Percentiles rank a stretch among this genome's conserved stretches.
phyloP scores from a whole-genome alignment of 2,888 invertebrate genomes.

The Pterobdella sp. region DNA sequence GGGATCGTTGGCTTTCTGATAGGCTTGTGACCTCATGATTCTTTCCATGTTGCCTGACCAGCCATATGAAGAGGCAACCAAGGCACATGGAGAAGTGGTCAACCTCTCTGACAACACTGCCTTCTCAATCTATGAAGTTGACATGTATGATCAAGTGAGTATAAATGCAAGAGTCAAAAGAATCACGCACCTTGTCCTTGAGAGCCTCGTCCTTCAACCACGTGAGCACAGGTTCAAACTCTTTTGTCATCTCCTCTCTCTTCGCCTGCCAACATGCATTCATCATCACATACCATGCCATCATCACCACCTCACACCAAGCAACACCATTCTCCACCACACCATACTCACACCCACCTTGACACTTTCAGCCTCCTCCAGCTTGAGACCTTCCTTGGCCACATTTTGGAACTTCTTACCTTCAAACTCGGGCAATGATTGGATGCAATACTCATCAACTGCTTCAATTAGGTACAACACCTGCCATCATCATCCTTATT shows the following conservation, averaged over 20 bases:
- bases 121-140: conserved; percentile 59
- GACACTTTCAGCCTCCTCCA: conserved; percentile 63
- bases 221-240: conserved; percentile 78
- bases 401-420: conserved; percentile 95
- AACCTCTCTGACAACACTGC: conserved; percentile 78
- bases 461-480: conserved; percentile 88
- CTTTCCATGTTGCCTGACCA: conserved; percentile 99
- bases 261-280: conserved; percentile 51
- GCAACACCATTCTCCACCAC: too few species aligned
- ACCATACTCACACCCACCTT: conserved; percentile 52
- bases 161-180: neutral
- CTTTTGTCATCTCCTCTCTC: conserved; percentile 64
- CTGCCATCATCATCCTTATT: conserved; percentile 24
- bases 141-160: neutral
- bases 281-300: neutral
- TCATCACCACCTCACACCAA: too few species aligned
- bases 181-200: conserved; percentile 61
- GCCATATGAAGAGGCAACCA: conserved; percentile 90
- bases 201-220: conserved; percentile 78
- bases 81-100: conserved; percentile 83
- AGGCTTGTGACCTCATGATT: conserved; percentile 77
- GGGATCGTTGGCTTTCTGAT: conserved; percentile 73
- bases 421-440: conserved; percentile 91
- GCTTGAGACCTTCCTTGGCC: conserved; percentile 89
- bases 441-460: conserved; percentile 91